Conservation (phyloP, 2,797 vertebrate species). For the Tamandua tetradactyla region DNA sequence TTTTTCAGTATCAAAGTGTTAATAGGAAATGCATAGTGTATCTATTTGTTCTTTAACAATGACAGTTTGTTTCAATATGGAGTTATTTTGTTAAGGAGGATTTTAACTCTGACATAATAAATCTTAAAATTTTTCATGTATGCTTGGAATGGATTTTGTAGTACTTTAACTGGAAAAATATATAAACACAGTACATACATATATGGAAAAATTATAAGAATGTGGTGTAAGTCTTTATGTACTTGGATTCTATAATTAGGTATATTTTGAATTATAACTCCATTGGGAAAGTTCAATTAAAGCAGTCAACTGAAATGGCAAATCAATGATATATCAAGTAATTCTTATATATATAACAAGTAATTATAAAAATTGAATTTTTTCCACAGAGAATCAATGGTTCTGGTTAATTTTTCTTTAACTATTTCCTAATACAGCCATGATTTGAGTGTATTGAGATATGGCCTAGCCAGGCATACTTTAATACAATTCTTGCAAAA, state of each 20-base stretch:
- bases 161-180: background rate
- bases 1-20: background rate
- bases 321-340: background rate
- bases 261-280: conserved; percentile 26
- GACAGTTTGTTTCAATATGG: background rate
- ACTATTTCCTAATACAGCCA: background rate
- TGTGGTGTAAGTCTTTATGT: background rate
- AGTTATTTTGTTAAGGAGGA: background rate
- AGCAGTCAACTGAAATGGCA: background rate
- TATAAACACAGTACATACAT: background rate
- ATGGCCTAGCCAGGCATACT: background rate
- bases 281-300: background rate
- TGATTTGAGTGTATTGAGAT: conserved; percentile 45
- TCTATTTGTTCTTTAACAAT: background rate
- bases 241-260: background rate
- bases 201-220: background rate
- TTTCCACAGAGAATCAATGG: background rate
- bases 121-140: conserved; percentile 36
- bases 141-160: background rate
- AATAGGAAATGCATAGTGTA: background rate
- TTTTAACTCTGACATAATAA: conserved; percentile 52
- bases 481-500: conserved; percentile 38
- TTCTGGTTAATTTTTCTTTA: conserved; percentile 48
- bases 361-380: background rate
- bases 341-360: background rate